A percentile compares a stretch with the other conserved stretches of the same genome.
Evolutionary conservation across 2,797 vertebrate species (phyloP).

Genomic region (Aerospiza tachiro): DNA sequence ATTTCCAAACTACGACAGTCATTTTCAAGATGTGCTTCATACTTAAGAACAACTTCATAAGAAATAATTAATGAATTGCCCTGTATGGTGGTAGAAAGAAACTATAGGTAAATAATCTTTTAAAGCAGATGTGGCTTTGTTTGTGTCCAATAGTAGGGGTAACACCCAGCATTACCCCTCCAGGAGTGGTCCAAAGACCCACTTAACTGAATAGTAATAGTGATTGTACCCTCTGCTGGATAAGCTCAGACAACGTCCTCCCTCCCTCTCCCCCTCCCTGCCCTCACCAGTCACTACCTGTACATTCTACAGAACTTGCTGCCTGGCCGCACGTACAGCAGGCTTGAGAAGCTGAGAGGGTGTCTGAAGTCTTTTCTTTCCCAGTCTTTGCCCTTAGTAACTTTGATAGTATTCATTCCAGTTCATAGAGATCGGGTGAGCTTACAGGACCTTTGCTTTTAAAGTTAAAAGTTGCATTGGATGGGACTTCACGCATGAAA

Average conservation of each 20-base stretch:
- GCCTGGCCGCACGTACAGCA: neutral
- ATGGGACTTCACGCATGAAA: neutral
- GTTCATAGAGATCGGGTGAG: neutral
- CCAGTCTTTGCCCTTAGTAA: neutral
- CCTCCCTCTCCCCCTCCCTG: neutral
- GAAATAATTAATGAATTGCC: neutral
- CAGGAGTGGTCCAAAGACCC: neutral
- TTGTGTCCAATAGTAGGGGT: neutral
- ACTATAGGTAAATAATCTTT: neutral
- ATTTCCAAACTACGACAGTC: neutral
- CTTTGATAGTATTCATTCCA: neutral
- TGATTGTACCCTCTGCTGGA: neutral
- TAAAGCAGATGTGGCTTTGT: neutral
- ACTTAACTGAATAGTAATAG: neutral
- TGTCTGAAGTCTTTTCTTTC: neutral
- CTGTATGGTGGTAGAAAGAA: neutral
- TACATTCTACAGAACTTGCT: neutral
- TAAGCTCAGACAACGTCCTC: neutral
- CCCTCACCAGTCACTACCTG: neutral
- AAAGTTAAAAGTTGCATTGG: conserved; percentile 1
- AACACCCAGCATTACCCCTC: neutral
- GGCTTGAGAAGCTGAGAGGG: neutral
- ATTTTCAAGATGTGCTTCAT: neutral
- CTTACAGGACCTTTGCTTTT: neutral
- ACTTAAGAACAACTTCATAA: neutral